Conservation (phyloP, 2,113 vertebrate species). For the Pongo pygmaeus region DNA sequence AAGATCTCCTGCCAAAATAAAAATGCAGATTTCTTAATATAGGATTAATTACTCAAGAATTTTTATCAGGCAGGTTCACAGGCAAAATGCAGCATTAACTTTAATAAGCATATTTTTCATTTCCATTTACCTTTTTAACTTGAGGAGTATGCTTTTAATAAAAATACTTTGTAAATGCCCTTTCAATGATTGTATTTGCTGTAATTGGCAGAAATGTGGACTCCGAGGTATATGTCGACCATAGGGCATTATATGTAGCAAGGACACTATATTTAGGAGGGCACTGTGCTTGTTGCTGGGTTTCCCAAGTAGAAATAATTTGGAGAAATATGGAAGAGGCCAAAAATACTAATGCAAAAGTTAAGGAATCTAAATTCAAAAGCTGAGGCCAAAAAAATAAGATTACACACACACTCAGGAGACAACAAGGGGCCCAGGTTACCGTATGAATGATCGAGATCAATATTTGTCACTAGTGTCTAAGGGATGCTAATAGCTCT, state of each 20-base stretch:
- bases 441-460: neutral
- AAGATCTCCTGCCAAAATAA: neutral
- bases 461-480: neutral
- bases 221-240: neutral
- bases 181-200: neutral
- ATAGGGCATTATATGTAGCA: neutral
- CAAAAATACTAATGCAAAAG: neutral
- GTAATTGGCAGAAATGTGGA: neutral
- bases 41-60: neutral
- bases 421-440: neutral
- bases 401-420: neutral
- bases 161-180: neutral
- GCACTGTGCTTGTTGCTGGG: neutral
- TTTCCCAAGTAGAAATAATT: neutral
- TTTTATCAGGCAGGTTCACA: neutral
- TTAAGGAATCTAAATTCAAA: neutral
- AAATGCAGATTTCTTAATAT: neutral
- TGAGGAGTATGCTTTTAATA: neutral
- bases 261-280: neutral
- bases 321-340: neutral
- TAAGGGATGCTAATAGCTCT: neutral
- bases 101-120: neutral
- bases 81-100: neutral
- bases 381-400: neutral
- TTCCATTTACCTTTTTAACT: neutral